phyloP scores from a whole-genome alignment of 1,140 invertebrate species.

The Arion vulgaris region DNA sequence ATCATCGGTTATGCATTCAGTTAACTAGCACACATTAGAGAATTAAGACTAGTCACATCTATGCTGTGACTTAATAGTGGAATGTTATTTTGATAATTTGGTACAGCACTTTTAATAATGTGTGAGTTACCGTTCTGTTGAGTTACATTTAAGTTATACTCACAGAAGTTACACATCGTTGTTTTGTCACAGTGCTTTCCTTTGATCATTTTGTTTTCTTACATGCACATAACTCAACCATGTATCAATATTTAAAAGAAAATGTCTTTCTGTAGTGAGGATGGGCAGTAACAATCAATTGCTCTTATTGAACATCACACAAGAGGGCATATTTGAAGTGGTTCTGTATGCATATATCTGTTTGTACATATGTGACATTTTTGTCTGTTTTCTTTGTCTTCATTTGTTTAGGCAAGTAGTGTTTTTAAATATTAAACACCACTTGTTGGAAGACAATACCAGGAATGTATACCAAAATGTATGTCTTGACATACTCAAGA shows the following conservation, averaged over 20 bases:
- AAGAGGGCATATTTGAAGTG: conserved; percentile 21
- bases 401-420: conserved; percentile 52
- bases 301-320: conserved; percentile 24
- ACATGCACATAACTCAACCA: conserved; percentile 33
- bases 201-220: conserved; percentile 15
- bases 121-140: too few species aligned
- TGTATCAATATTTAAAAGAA: conserved; percentile 41
- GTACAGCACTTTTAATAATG: too few species aligned
- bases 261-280: conserved; percentile 40
- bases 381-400: conserved; percentile 52
- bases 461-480: neutral
- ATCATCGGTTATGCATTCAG: too few species aligned
- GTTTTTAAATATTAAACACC: neutral
- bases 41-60: too few species aligned
- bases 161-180: too few species aligned
- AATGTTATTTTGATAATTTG: too few species aligned
- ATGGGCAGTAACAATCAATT: conserved; percentile 31
- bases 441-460: neutral
- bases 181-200: conserved; percentile 42
- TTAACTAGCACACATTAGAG: too few species aligned
- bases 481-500: too few species aligned
- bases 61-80: too few species aligned
- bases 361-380: conserved; percentile 32
- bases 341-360: conserved; percentile 24
- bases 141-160: too few species aligned